Evolutionary conservation across 2,797 vertebrate genomes (phyloP).

Genomic region (Sebastes oblongus): DNA sequence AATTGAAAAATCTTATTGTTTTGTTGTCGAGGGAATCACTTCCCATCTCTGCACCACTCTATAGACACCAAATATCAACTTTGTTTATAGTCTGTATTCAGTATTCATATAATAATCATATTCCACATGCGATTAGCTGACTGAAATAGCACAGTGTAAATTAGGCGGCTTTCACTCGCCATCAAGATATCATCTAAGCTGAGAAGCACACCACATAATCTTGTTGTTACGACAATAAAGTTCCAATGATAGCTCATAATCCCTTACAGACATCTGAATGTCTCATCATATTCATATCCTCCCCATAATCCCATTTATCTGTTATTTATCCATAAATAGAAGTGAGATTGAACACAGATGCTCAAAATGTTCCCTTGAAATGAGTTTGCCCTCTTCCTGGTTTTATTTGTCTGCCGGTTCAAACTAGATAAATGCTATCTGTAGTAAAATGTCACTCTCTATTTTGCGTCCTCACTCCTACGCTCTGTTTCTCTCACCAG

Average conservation of each 20-base stretch:
- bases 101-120: not conserved
- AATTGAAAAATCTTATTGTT: no score
- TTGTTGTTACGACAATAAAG: not conserved
- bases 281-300: slow-evolving; percentile 5
- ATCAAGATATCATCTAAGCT: not conserved
- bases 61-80: not conserved
- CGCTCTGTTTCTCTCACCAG: slow-evolving; percentile 11
- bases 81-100: not conserved
- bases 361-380: not conserved
- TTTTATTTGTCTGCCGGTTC: slow-evolving; percentile 7
- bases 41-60: no score
- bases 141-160: not conserved
- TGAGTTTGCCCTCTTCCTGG: not conserved
- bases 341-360: not conserved
- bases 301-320: not conserved
- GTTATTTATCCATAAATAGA: not conserved
- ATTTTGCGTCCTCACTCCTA: slow-evolving; percentile 30
- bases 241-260: not conserved
- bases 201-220: not conserved
- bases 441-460: slow-evolving; percentile 12
- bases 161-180: not conserved
- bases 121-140: not conserved
- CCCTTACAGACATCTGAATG: slow-evolving; percentile 1
- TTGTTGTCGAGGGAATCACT: no score
- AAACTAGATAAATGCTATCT: slow-evolving; percentile 12